These are phyloP conservation scores for Dunckerocampus dactyliophorus DNA, from an alignment of 2,113 vertebrate genomes.

Conservation along the genomic window DNA sequence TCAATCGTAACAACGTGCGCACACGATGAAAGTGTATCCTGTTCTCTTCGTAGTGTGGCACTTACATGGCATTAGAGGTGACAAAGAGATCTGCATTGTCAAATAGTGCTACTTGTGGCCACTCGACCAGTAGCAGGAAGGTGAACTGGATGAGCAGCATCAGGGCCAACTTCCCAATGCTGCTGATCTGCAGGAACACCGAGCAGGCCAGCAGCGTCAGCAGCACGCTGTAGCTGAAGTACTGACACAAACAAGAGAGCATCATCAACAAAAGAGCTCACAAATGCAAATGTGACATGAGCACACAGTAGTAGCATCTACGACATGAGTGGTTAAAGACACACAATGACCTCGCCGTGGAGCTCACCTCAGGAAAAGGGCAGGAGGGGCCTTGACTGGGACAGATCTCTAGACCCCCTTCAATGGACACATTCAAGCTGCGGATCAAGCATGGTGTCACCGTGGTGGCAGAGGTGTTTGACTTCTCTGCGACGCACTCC, in stretches of 20 bases:
- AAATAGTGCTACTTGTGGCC: constrained; percentile 86
- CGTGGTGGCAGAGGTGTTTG: constrained; percentile 77
- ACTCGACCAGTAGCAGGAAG: constrained; percentile 89
- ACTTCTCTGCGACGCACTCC: constrained; percentile 78
- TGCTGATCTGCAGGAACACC: constrained; percentile 97
- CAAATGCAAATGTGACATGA: constrained; percentile 38
- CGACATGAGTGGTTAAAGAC: background rate
- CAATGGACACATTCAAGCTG: constrained; percentile 80
- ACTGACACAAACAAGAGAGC: constrained; percentile 69
- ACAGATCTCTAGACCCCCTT: constrained; percentile 76
- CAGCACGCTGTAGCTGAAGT: constrained; percentile 89
- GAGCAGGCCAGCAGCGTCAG: constrained; percentile 93
- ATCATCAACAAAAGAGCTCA: constrained; percentile 16
- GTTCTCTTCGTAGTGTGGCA: constrained; percentile 20
- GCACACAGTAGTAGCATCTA: background rate
- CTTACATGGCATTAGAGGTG: constrained; percentile 89
- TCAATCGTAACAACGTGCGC: background rate
- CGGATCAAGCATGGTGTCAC: constrained; percentile 85
- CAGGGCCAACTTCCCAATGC: constrained; percentile 90
- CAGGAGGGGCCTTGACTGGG: constrained; percentile 77
- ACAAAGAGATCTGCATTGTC: constrained; percentile 94
- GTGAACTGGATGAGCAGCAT: constrained; percentile 85
- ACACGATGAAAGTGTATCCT: background rate
- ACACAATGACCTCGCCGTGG: background rate
- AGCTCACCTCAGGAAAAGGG: constrained; percentile 86